Base-by-base conservation (phyloP, 2,113 vertebrate genomes). In the Thunnus thynnus region DNA sequence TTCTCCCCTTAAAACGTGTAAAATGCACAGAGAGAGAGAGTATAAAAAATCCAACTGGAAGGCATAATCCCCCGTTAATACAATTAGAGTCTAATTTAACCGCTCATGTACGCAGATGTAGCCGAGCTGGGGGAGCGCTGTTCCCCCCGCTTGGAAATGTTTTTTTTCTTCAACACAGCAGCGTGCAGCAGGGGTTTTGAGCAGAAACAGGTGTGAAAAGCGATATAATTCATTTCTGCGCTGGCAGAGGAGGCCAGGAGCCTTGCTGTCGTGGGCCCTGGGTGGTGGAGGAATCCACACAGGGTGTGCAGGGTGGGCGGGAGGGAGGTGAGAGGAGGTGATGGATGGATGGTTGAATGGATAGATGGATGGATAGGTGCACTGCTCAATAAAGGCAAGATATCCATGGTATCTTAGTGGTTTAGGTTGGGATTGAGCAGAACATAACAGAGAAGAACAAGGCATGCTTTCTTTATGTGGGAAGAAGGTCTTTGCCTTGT, bases 51-150 rank as follows among this genome's bases (percentile, higher is more conserved):
- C 71, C 86, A 80, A 96, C 97, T 97, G 96, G 95, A 97, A 98
- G 96, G 96, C 96, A 97, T 96, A 97, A 96, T 97, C 91, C 77
- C 92, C 95, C 95, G 95, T 97, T 98, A 98, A 99, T 97, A 95
- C 97, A 98, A 97, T 99, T 97, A 98, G 95, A 96, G 95, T 94
- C 94, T 97, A 97, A 98, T 98, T 98, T 97, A 97, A 95, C 96
- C 95, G 95, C 95, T 95, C 94, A 95, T 94, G 95, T 96, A 96
- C 96, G 95, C 96, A 97, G 95, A 97, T 97, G 97, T 96, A 97
- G 96, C 96, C 93, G 94, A 94, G 96, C 94, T 95, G 90, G 93
- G 94, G 95, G 96, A 95, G 93, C 90, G 6, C 69, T 16, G 10
- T 32, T 94, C 5, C 65, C 55, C 72, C 75, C 83, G 51, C 56